Evolutionary conservation across 2,797 vertebrate species (phyloP).

Genomic region (Cynopterus sphinx): DNA sequence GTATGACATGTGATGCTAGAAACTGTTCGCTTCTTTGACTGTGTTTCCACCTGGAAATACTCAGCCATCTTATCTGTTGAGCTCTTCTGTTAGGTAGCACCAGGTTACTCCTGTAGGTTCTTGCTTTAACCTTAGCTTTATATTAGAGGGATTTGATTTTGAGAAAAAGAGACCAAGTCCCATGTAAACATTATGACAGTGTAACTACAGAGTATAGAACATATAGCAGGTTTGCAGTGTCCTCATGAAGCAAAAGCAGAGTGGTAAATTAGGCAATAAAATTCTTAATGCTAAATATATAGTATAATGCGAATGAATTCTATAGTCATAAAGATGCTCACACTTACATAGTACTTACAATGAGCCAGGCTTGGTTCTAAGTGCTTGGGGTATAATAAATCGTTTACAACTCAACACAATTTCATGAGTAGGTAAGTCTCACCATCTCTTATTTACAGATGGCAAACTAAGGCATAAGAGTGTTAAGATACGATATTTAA

Average conservation of each 20-base stretch:
- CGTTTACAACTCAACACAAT: background rate
- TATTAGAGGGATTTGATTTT: slow-evolving; percentile 41
- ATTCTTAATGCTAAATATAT: background rate
- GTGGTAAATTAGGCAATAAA: background rate
- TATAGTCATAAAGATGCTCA: background rate
- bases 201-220: background rate
- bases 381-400: background rate
- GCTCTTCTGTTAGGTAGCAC: background rate
- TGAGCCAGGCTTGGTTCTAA: background rate
- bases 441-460: background rate
- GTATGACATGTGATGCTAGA: slow-evolving; percentile 53
- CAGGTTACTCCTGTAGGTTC: slow-evolving; percentile 18
- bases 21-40: slow-evolving; percentile 47
- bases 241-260: background rate
- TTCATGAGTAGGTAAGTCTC: background rate
- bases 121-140: slow-evolving; percentile 61
- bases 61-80: slow-evolving; percentile 41
- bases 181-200: background rate
- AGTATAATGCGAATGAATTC: background rate
- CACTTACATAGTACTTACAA: background rate
- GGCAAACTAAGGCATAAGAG: slow-evolving; percentile 5
- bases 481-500: background rate
- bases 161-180: background rate
- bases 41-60: slow-evolving; percentile 47
- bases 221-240: too few species aligned